A percentile compares a stretch with the other conserved stretches of the same genome.
These are phyloP conservation scores for Agrochola macilenta DNA, from an alignment of 2,888 invertebrate genomes.

Conservation along the genomic window DNA sequence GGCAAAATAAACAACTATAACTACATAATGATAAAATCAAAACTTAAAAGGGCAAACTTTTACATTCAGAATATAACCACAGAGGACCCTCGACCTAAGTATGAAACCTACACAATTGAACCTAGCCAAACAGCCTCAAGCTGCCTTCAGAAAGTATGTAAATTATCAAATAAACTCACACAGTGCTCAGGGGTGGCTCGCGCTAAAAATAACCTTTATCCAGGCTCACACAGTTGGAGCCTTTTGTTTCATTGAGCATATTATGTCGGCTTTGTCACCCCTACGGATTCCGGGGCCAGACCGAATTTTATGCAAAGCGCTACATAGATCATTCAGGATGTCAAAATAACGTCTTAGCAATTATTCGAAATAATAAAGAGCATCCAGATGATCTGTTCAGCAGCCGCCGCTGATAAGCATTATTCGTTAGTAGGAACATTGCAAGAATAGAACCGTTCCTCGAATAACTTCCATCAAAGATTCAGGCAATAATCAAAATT, in stretches of 20 bases:
- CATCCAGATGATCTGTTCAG: not conserved
- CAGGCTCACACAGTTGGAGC: not conserved
- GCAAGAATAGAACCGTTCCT: not conserved
- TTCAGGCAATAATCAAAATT: constrained; percentile 37
- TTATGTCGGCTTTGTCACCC: not conserved
- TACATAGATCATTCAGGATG: no score
- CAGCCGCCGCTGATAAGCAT: not conserved
- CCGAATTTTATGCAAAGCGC: not conserved
- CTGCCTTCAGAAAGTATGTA: constrained; percentile 37
- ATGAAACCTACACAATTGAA: constrained; percentile 2
- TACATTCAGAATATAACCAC: not conserved
- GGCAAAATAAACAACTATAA: not conserved
- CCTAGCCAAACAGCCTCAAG: constrained; percentile 4
- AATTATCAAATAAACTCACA: constrained; percentile 27
- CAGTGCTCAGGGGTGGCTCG: not conserved
- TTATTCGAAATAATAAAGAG: not conserved
- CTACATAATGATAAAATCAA: not conserved
- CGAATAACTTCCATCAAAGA: constrained; percentile 16
- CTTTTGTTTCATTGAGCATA: constrained; percentile 23
- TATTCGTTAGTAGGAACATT: not conserved
- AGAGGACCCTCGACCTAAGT: not conserved
- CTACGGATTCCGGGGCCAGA: not conserved
- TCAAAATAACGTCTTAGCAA: not conserved
- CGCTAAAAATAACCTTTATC: constrained; percentile 40
- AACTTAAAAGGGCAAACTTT: not conserved